Conservation (phyloP, 2,888 invertebrate species). For the Portevinia maculata region DNA sequence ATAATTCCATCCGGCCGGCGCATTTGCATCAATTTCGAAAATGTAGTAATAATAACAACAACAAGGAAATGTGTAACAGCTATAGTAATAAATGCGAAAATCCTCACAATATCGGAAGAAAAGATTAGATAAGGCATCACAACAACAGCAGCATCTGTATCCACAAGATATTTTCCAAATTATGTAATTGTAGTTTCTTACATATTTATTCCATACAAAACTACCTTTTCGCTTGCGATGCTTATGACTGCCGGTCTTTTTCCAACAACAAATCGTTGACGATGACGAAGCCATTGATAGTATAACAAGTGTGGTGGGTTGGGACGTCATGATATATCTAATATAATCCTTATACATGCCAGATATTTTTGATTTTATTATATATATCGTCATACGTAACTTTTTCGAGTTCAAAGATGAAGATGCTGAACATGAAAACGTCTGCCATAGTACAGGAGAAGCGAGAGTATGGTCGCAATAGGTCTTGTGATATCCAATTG, state of each 20-base stretch:
- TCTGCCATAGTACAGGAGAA: background rate
- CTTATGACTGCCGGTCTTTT: slow-evolving; percentile 38
- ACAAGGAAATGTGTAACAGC: slow-evolving; percentile 20
- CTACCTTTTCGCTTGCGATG: slow-evolving; percentile 47
- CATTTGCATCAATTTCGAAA: slow-evolving; percentile 11
- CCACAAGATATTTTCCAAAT: slow-evolving; percentile 18
- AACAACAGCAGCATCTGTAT: slow-evolving; percentile 36
- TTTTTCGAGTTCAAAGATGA: slow-evolving; percentile 3
- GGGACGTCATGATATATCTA: background rate
- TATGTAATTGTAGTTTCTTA: slow-evolving; percentile 30
- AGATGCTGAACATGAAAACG: background rate
- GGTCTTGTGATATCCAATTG: background rate
- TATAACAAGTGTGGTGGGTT: slow-evolving; percentile 7
- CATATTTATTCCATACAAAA: slow-evolving; percentile 13
- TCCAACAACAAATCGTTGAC: slow-evolving; percentile 40
- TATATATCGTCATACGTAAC: background rate
- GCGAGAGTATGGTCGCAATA: slow-evolving; percentile 7
- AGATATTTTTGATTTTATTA: slow-evolving; percentile 14
- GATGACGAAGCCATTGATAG: background rate
- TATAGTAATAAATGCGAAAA: slow-evolving; percentile 32
- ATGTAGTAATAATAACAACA: slow-evolving; percentile 44
- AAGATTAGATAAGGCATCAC: slow-evolving; percentile 42
- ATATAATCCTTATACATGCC: slow-evolving; percentile 2
- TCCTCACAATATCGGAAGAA: slow-evolving; percentile 15
- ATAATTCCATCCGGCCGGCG: slow-evolving; percentile 1